Conservation (phyloP, 2,888 invertebrate species). For the Campoletis raptor region DNA sequence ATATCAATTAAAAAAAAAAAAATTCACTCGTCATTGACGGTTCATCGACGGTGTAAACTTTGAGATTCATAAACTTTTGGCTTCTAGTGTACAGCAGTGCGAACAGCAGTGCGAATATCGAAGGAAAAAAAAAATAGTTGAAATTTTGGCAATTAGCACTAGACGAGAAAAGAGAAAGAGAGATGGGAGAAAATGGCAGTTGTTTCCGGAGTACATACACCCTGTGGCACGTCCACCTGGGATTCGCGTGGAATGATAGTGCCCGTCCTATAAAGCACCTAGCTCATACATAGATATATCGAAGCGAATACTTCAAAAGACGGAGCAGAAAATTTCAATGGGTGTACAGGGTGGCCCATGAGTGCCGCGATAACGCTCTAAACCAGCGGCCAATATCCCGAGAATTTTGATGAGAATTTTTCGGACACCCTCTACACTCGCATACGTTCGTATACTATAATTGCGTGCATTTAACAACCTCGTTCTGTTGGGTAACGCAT, state of each 20-base stretch:
- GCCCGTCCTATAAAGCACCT: slow-evolving; percentile 13
- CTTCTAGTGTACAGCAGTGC: not conserved
- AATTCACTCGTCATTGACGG: not conserved
- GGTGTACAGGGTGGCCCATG: not conserved
- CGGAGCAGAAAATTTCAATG: slow-evolving; percentile 25
- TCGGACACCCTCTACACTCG: not conserved
- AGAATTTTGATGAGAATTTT: not conserved
- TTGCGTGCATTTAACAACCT: slow-evolving; percentile 38
- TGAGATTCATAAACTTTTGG: not conserved
- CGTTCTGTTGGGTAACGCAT: not conserved
- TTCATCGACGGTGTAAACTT: not conserved
- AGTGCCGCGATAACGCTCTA: not conserved
- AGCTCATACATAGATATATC: not conserved
- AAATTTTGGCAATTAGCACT: slow-evolving; percentile 20
- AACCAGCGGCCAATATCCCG: too few relatives aligned
- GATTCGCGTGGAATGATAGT: slow-evolving; percentile 48
- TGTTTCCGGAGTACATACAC: not conserved
- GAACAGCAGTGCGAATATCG: not conserved
- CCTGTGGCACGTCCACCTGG: slow-evolving; percentile 37
- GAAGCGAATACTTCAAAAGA: not conserved
- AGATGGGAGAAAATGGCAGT: not conserved
- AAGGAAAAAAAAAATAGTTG: not conserved
- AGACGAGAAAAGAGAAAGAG: not conserved
- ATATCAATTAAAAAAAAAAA: too few relatives aligned
- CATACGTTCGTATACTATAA: slow-evolving; percentile 3